A percentile compares a stretch with the other conserved stretches of the same genome.
Conservation (phyloP, 2,888 invertebrate genomes). For the Agonum fuliginosum region DNA sequence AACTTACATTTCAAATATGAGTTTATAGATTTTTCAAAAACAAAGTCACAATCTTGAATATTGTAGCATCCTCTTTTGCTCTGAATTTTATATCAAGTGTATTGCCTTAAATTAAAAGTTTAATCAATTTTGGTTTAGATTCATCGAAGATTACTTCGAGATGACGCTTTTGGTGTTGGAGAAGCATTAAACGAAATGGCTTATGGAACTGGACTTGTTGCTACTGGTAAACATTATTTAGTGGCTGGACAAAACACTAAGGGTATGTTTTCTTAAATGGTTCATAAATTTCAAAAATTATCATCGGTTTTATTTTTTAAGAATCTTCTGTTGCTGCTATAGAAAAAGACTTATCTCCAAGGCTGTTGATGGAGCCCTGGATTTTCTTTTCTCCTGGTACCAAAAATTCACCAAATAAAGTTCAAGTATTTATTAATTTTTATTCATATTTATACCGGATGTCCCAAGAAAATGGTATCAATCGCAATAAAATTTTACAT, state of each 20-base stretch:
- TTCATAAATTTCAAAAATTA: background rate
- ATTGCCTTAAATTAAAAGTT: background rate
- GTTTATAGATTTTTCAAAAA: too few relatives aligned
- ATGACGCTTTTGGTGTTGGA: constrained; percentile 92
- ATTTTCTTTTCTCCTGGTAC: constrained; percentile 56
- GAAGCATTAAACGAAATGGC: constrained; percentile 90
- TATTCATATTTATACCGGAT: too few relatives aligned
- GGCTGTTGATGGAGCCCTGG: constrained; percentile 70
- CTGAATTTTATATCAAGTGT: too few relatives aligned
- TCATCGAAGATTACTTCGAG: constrained; percentile 86
- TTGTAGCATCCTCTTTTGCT: too few relatives aligned
- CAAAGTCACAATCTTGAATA: too few relatives aligned
- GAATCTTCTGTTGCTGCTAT: constrained; percentile 63
- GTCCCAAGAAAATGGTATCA: too few relatives aligned
- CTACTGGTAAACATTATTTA: constrained; percentile 78
- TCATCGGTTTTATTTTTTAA: constrained; percentile 42
- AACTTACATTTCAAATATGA: too few relatives aligned
- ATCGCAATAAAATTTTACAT: too few relatives aligned
- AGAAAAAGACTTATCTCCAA: constrained; percentile 71
- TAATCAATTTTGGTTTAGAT: constrained; percentile 75
- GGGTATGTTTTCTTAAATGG: background rate
- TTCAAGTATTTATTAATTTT: constrained; percentile 63
- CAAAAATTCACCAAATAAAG: constrained; percentile 16
- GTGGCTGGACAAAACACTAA: constrained; percentile 69
- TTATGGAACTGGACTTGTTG: constrained; percentile 79